Evolutionary conservation across 2,888 invertebrate species (phyloP).

Genomic region (Pteria penguin): DNA sequence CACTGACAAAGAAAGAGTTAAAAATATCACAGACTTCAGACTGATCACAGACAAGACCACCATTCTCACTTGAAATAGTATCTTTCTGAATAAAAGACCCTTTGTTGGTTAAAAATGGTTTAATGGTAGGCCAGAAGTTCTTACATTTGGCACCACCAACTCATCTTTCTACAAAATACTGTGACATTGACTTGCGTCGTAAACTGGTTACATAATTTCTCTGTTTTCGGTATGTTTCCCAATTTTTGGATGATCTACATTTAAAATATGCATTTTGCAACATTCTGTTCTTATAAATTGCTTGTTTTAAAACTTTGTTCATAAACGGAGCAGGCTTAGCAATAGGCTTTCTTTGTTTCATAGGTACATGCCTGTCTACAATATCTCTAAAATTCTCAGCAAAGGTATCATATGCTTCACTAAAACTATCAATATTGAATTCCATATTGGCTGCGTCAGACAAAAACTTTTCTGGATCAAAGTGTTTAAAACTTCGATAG

Average conservation of each 20-base stretch:
- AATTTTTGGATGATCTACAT: background rate
- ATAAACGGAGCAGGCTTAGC: too few species aligned
- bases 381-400: too few species aligned
- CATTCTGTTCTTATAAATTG: too few species aligned
- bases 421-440: too few species aligned
- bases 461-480: background rate
- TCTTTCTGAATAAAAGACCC: conserved; percentile 4
- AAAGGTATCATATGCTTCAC: too few species aligned
- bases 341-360: too few species aligned
- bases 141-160: background rate
- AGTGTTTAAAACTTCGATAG: background rate
- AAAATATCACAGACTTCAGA: background rate
- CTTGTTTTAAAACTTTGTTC: too few species aligned
- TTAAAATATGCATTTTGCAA: too few species aligned
- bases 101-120: conserved; percentile 20
- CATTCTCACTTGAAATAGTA: background rate
- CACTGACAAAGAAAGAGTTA: background rate
- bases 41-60: too few species aligned
- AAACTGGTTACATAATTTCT: background rate
- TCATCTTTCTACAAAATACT: conserved; percentile 7
- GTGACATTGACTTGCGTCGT: background rate
- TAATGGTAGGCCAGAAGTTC: conserved; percentile 5
- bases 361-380: too few species aligned
- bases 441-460: too few species aligned
- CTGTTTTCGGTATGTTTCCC: background rate